Evolutionary conservation across 2,888 invertebrate genomes (phyloP).

Genomic region (Omphaloscelis lunosa): DNA sequence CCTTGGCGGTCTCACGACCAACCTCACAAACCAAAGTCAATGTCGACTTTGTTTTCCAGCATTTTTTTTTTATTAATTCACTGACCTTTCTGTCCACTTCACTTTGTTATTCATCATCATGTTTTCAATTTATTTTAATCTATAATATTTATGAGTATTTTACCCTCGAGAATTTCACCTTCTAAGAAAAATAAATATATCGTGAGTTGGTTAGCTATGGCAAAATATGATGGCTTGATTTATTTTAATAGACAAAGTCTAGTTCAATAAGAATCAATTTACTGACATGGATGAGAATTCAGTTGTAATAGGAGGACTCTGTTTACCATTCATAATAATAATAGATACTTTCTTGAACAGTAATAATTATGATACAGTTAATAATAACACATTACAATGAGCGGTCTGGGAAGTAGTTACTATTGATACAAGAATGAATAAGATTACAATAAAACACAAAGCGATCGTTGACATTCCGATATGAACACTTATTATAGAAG

Average conservation of each 20-base stretch:
- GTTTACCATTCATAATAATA: neutral
- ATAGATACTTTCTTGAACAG: neutral
- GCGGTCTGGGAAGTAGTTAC: neutral
- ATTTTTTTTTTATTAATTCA: slow-evolving; percentile 46
- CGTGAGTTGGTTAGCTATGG: slow-evolving; percentile 3
- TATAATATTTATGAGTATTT: slow-evolving; percentile 35
- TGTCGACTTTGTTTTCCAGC: slow-evolving; percentile 49
- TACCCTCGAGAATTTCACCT: slow-evolving; percentile 29
- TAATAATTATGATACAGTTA: neutral
- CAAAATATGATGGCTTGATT: slow-evolving; percentile 4
- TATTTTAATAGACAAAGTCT: slow-evolving; percentile 6
- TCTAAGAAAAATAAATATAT: slow-evolving; percentile 32
- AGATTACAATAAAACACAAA: neutral
- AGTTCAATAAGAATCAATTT: neutral
- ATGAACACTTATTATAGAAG: neutral
- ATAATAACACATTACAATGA: slow-evolving; percentile 4
- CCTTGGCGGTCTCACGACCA: slow-evolving; percentile 46
- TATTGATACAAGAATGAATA: slow-evolving; percentile 7
- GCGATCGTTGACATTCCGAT: slow-evolving; percentile 14
- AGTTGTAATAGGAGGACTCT: neutral
- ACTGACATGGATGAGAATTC: neutral
- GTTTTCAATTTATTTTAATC: slow-evolving; percentile 30
- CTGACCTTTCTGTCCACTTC: slow-evolving; percentile 39
- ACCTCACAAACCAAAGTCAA: slow-evolving; percentile 55
- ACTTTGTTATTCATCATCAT: slow-evolving; percentile 18